phyloP scores from a whole-genome alignment of 2,888 invertebrate genomes.

The Bugulina stolonifera region DNA sequence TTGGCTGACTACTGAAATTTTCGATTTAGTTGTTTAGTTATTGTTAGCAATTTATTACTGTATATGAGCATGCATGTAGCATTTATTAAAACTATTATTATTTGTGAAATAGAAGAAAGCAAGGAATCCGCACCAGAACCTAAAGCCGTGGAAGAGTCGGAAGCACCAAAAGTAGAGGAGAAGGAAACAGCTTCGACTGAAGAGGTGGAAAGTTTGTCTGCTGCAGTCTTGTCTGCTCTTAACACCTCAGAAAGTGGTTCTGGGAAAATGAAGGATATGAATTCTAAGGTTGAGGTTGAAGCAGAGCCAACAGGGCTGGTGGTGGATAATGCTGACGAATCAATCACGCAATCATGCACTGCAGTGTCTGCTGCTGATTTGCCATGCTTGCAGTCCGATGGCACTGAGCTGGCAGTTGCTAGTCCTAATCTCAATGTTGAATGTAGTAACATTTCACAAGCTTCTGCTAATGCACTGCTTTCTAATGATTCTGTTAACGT shows the following conservation, averaged over 20 bases:
- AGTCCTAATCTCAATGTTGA: not conserved
- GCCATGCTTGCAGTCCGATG: not conserved
- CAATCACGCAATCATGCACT: not conserved
- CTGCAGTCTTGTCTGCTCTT: not conserved
- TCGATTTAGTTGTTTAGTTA: too few species aligned
- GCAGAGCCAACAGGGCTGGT: not conserved
- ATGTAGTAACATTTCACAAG: conserved; percentile 19
- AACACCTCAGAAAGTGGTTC: not conserved
- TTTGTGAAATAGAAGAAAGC: not conserved
- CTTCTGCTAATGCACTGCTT: conserved; percentile 24
- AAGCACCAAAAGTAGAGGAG: not conserved
- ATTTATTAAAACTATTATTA: too few species aligned
- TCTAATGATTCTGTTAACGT: conserved; percentile 14
- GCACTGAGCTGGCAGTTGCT: not conserved
- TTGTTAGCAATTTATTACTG: too few species aligned
- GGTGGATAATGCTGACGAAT: not conserved
- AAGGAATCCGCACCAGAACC: not conserved
- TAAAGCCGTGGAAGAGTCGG: not conserved
- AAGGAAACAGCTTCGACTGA: not conserved
- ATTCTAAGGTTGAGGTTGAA: not conserved
- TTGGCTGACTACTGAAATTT: too few species aligned
- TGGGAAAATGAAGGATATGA: not conserved
- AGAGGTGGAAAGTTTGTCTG: conserved; percentile 17
- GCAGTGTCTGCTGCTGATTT: not conserved
- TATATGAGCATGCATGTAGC: too few species aligned